These are phyloP conservation scores for Mycetomoellerius zeteki DNA, from an alignment of 1,140 invertebrate genomes.

Conservation along the genomic window DNA sequence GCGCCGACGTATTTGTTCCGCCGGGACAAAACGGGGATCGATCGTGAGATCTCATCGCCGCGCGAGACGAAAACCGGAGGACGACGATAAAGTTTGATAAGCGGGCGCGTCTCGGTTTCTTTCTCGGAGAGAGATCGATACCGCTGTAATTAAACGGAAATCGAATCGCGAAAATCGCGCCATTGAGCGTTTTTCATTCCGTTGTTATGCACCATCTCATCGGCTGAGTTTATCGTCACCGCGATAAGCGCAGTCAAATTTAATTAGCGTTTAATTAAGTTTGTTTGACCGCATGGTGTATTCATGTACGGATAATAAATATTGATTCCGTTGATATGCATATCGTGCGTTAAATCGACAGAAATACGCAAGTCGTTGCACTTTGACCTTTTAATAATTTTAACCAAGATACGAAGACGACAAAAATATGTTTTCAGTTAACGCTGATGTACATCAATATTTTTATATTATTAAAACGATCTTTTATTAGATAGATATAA, in stretches of 20 bases:
- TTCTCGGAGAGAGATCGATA: not conserved
- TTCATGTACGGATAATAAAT: constrained; percentile 25
- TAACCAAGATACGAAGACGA: not conserved
- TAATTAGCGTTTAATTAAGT: constrained; percentile 58
- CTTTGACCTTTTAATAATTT: constrained; percentile 1
- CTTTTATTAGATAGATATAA: not conserved
- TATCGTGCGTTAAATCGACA: not conserved
- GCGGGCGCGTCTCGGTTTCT: constrained; percentile 29
- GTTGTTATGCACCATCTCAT: constrained; percentile 4
- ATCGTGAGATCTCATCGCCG: constrained; percentile 63
- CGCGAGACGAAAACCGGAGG: constrained; percentile 33
- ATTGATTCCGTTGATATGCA: constrained; percentile 4
- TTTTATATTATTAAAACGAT: not conserved
- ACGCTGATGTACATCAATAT: not conserved
- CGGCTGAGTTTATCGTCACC: not conserved
- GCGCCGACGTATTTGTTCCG: constrained; percentile 66
- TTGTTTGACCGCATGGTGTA: constrained; percentile 11
- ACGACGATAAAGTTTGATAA: constrained; percentile 60
- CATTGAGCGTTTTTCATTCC: constrained; percentile 10
- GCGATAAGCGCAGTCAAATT: constrained; percentile 41
- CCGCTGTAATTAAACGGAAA: constrained; percentile 56
- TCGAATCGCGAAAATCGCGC: constrained; percentile 29
- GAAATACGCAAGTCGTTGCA: not conserved
- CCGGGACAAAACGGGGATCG: constrained; percentile 60
- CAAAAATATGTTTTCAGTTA: not conserved